Evolutionary conservation across 2,797 vertebrate genomes (phyloP).

Genomic region (Anas bahamensis): DNA sequence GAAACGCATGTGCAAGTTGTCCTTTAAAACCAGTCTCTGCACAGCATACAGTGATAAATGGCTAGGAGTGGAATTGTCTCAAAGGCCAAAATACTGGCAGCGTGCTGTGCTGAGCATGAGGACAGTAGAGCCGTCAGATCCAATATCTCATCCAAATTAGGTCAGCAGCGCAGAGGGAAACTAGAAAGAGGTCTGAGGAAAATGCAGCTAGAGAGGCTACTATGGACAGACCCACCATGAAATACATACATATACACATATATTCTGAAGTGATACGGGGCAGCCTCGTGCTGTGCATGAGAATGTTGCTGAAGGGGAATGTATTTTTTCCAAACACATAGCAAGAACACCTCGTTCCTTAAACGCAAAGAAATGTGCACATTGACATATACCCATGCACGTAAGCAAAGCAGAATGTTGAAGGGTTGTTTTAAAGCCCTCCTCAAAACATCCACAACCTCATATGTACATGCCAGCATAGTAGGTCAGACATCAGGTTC

Average conservation of each 20-base stretch:
- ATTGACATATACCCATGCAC: not conserved
- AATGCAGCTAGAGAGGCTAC: not conserved
- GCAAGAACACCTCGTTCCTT: not conserved
- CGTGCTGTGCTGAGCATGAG: not conserved
- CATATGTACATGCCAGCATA: not conserved
- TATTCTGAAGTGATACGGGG: not conserved
- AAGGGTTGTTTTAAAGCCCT: not conserved
- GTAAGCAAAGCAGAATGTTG: not conserved
- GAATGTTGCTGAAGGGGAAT: not conserved
- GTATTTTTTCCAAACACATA: not conserved
- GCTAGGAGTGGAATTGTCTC: constrained; percentile 13
- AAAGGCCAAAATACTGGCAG: constrained; percentile 18
- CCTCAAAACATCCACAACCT: not conserved
- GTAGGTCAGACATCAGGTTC: constrained; percentile 30
- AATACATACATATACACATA: not conserved
- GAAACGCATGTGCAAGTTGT: not conserved
- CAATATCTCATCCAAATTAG: constrained; percentile 68
- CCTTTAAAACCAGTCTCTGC: not conserved
- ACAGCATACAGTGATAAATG: not conserved
- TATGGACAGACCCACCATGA: not conserved
- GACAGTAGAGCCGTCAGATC: constrained; percentile 46
- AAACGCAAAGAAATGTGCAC: not conserved
- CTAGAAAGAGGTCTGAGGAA: not conserved
- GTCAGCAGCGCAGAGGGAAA: constrained; percentile 52
- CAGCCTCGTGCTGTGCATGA: not conserved